phyloP scores from a whole-genome alignment of 2,113 vertebrate genomes.

The Pseudolaguvia tuberculata region DNA sequence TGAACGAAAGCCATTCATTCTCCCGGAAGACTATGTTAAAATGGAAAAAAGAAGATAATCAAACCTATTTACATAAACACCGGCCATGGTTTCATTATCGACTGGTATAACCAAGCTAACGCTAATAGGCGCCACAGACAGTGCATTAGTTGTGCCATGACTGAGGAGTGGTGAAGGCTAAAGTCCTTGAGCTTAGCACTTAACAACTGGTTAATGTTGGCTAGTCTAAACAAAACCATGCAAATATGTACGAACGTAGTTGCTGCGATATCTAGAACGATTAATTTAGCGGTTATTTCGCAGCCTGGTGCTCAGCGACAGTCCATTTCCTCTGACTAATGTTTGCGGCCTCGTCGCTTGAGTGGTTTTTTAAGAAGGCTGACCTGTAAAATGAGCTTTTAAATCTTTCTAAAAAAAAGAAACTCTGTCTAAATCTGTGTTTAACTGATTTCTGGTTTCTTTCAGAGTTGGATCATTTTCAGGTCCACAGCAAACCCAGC shows the following conservation, averaged over 20 bases:
- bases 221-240: not conserved
- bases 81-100: not conserved
- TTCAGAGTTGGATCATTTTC: slow-evolving; percentile 17
- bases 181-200: slow-evolving; percentile 25
- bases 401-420: slow-evolving; percentile 22
- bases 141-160: slow-evolving; percentile 29
- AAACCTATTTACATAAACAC: slow-evolving; percentile 18
- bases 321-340: slow-evolving; percentile 37
- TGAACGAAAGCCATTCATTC: not conserved
- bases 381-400: slow-evolving; percentile 32
- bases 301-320: slow-evolving; percentile 3
- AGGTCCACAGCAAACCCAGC: not conserved
- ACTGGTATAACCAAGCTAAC: slow-evolving; percentile 14
- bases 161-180: slow-evolving; percentile 21
- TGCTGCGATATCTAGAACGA: slow-evolving; percentile 11
- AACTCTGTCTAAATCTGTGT: slow-evolving; percentile 26
- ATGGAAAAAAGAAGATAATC: slow-evolving; percentile 16
- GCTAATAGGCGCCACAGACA: slow-evolving; percentile 24
- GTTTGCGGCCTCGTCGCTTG: slow-evolving; percentile 21
- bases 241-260: slow-evolving; percentile 8
- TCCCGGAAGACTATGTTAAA: slow-evolving; percentile 11
- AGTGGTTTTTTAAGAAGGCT: slow-evolving; percentile 29
- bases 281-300: slow-evolving; percentile 34
- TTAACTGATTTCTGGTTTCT: slow-evolving; percentile 6
- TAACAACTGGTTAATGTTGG: slow-evolving; percentile 21